Conservation (phyloP, 2,888 invertebrate species). For the Drosophila percnosoma region DNA sequence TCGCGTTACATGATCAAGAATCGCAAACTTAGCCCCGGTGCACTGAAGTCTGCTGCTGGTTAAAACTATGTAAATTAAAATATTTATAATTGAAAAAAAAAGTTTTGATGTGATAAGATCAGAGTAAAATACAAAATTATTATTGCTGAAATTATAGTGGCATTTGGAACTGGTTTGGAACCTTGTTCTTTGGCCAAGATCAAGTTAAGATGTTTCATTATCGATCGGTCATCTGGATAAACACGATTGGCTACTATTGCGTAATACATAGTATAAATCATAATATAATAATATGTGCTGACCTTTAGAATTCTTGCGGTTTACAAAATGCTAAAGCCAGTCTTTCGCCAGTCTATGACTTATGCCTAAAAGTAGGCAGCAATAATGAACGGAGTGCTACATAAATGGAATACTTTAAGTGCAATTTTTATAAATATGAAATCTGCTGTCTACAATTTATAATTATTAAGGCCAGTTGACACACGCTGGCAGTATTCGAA, state of each 20-base stretch:
- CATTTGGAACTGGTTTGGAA: conserved; percentile 59
- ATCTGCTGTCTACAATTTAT: not conserved
- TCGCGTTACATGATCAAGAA: conserved; percentile 81
- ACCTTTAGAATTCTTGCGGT: conserved; percentile 44
- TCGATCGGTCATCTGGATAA: conserved; percentile 52
- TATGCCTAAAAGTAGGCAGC: conserved; percentile 7
- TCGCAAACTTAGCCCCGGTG: conserved; percentile 75
- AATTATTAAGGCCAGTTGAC: no score
- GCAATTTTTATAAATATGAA: not conserved
- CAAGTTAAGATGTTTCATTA: conserved; percentile 56
- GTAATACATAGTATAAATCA: conserved; percentile 35
- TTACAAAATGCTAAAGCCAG: conserved; percentile 3
- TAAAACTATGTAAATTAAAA: conserved; percentile 44
- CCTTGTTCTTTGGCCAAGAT: conserved; percentile 54
- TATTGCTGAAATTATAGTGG: conserved; percentile 18
- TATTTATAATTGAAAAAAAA: conserved; percentile 21
- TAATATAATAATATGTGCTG: conserved; percentile 8
- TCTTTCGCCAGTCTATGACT: conserved; percentile 2
- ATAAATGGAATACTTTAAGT: not conserved
- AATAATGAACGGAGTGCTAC: fast-evolving
- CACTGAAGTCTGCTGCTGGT: conserved; percentile 78
- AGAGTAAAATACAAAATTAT: conserved; percentile 22
- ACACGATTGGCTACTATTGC: conserved; percentile 59
- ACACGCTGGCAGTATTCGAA: no score
- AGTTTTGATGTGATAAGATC: conserved; percentile 18